Percentiles rank a stretch among this genome's conserved stretches.
These are phyloP conservation scores for Corythucha ciliata DNA, from an alignment of 2,888 invertebrate genomes.

Conservation along the genomic window DNA sequence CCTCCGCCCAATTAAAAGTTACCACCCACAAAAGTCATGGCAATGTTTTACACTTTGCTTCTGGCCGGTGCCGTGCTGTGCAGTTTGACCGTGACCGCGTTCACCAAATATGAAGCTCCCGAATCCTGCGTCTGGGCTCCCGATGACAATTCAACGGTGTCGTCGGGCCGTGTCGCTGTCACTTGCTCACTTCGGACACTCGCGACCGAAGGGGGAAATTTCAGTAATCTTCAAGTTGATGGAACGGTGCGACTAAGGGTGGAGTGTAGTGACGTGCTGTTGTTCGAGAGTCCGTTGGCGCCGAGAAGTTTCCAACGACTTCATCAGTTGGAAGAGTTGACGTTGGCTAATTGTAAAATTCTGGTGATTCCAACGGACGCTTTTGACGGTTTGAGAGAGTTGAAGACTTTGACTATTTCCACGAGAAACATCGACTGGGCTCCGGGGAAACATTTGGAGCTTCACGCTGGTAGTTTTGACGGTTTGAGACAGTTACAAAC, in stretches of 20 bases:
- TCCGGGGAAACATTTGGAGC: slow-evolving; percentile 60
- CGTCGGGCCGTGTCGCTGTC: slow-evolving; percentile 44
- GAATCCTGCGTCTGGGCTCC: slow-evolving; percentile 45
- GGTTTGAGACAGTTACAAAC: slow-evolving; percentile 70
- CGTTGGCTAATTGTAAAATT: slow-evolving; percentile 70
- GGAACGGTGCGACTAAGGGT: slow-evolving; percentile 63
- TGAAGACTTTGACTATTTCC: slow-evolving; percentile 67
- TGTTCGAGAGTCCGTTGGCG: slow-evolving; percentile 68
- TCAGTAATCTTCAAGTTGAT: slow-evolving; percentile 55
- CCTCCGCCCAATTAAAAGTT: too few relatives aligned
- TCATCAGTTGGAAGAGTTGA: slow-evolving; percentile 62
- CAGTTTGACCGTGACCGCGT: slow-evolving; percentile 4
- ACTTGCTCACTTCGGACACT: slow-evolving; percentile 62
- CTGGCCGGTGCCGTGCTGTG: slow-evolving; percentile 13
- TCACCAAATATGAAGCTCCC: slow-evolving; percentile 21
- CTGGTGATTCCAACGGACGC: slow-evolving; percentile 63
- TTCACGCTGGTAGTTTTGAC: slow-evolving; percentile 59
- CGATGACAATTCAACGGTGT: slow-evolving; percentile 45
- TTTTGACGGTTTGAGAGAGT: slow-evolving; percentile 68
- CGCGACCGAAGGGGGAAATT: slow-evolving; percentile 52
- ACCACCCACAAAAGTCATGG: slow-evolving; percentile 10
- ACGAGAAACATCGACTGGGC: slow-evolving; percentile 74
- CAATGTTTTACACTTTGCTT: slow-evolving; percentile 13
- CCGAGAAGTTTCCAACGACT: slow-evolving; percentile 62
- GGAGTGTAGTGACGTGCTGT: slow-evolving; percentile 65